These are phyloP conservation scores for Mus spicilegus DNA, from an alignment of 2,113 vertebrate genomes.

Conservation along the genomic window DNA sequence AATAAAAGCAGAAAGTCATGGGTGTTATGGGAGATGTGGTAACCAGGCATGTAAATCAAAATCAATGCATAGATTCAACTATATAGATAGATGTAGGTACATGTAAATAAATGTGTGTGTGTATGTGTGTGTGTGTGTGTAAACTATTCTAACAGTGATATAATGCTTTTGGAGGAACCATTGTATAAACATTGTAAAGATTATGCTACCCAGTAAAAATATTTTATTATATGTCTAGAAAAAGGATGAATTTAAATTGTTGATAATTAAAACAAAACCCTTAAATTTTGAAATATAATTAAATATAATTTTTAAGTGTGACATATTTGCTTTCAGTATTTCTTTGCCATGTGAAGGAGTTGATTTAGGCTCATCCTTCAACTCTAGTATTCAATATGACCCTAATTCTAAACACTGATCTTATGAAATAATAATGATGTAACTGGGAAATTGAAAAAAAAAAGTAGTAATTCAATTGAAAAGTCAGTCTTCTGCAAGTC, in stretches of 20 bases:
- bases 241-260: neutral
- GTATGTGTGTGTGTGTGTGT: neutral
- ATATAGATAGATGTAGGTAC: neutral
- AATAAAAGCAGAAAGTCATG: conserved; percentile 8
- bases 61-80: neutral
- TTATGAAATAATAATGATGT: neutral
- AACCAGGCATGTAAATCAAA: conserved; percentile 1
- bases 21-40: neutral
- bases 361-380: neutral
- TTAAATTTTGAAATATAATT: conserved; percentile 25
- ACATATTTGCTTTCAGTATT: neutral
- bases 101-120: neutral
- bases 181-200: neutral
- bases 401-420: neutral
- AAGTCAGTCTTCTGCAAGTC: neutral
- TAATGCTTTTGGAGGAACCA: neutral
- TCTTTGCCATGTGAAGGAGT: conserved; percentile 8
- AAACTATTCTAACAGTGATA: neutral
- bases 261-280: neutral
- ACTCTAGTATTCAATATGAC: neutral
- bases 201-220: conserved; percentile 8
- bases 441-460: neutral
- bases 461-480: neutral
- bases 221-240: neutral
- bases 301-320: neutral